Percentiles rank a stretch among this genome's conserved stretches.
Evolutionary conservation across 2,888 invertebrate genomes (phyloP).

Genomic region (Shargacucullia verbasci): DNA sequence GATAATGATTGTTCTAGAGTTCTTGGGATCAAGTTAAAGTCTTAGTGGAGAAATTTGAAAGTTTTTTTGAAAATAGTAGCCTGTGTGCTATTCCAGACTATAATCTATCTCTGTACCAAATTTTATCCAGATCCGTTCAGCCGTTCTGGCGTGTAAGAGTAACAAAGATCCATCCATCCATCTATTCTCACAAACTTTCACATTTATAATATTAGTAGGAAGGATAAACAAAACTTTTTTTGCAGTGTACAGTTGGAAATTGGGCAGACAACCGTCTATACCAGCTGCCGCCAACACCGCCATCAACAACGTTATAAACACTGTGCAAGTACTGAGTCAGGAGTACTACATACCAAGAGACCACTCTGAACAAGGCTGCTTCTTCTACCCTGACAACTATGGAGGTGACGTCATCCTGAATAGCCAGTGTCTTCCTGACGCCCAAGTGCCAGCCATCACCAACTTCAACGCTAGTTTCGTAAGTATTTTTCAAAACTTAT

Average conservation of each 20-base stretch:
- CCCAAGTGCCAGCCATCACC: constrained; percentile 59
- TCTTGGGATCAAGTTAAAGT: too few species aligned
- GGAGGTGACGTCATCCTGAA: constrained; percentile 75
- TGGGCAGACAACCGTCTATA: constrained; percentile 67
- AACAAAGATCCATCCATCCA: too few species aligned
- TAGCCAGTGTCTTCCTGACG: constrained; percentile 70
- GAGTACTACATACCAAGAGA: constrained; percentile 68
- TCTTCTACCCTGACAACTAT: constrained; percentile 78
- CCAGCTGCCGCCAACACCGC: constrained; percentile 43
- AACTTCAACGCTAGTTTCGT: constrained; percentile 68
- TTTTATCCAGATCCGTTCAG: too few species aligned
- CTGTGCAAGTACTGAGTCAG: constrained; percentile 69
- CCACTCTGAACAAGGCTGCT: constrained; percentile 73
- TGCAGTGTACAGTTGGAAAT: constrained; percentile 78
- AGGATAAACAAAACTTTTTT: background rate
- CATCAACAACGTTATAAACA: constrained; percentile 63
- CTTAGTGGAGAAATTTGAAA: too few species aligned
- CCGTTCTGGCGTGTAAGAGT: too few species aligned
- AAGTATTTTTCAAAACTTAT: constrained; percentile 41
- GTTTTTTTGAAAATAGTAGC: too few species aligned
- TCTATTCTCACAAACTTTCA: too few species aligned
- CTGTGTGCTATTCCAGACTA: too few species aligned
- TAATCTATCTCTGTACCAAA: too few species aligned
- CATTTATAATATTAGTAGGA: too few species aligned
- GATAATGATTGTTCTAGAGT: too few species aligned